Evolutionary conservation across 2,113 vertebrate genomes (phyloP), one percentile per base, ranked within the genome.

Genomic region (Trichomycterus rosablanca): DNA sequence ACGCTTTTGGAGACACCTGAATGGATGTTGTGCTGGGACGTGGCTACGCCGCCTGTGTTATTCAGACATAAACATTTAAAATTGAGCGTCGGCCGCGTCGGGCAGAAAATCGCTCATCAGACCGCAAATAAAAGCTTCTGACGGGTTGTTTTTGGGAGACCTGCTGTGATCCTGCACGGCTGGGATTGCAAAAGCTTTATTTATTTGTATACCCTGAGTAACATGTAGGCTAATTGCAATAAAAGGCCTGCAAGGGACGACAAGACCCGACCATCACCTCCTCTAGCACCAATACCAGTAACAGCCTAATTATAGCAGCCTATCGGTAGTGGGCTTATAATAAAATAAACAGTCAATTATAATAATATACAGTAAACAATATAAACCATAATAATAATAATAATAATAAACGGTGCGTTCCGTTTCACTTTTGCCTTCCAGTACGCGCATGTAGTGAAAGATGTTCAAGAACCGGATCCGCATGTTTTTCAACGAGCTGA

Each of bases 381-480:
- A 43, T 45, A 40, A 11, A 40, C 37, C 12, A 5, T 14, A 40
- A 11, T 22, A 54, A 52, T 24, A 63, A 53, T 53, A 28, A 63
- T 18, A 52, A 30, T 7, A 30, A 60, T 15, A 30, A 45, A 22
- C 32, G 7, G 3, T 23, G 15, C 30, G 20, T 22, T 55, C 32
- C 30, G 54, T 46, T 56, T 63, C 23, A 51, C 42, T 14, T 40
- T 40, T 45, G 48, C 26, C 54, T 34, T 44, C 14, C 23, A 44
- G 61, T 12, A 44, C 32, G 43, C 63, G 56, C 63, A 65, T 82
- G 80, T 76, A 80, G 81, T 80, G 76, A 76, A 93, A 87, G 84
- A 95, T 95, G 92, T 93, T 94, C 82, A 95, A 95, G 86, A 94
- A 93, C 78, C 90, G 92, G 88, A 91, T 95, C 87, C 92, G 92